Evolutionary conservation across 2,888 invertebrate species (phyloP), one percentile per base, ranked within the genome.

Genomic region (Pycnomerus fuliginosus): DNA sequence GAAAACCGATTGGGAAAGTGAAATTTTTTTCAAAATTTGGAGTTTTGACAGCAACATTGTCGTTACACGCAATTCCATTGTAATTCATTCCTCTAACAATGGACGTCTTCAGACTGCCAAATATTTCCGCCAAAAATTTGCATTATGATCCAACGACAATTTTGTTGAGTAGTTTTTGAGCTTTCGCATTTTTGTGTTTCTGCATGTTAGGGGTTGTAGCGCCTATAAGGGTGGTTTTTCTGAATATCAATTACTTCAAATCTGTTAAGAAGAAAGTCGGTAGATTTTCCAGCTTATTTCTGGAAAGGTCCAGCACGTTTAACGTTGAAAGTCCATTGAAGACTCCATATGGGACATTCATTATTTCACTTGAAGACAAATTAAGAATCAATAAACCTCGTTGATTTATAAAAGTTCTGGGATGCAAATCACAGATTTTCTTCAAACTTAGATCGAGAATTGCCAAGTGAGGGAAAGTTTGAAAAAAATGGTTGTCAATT

Each of bases 401-500:
- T 11, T 13, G 14, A 11, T 27, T 7, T 2, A 7, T 7, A 11
- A 27, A 27, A 13, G 14, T 13, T n/a, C 14, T 10, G 2, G 27
- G 27, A 27, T 27, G 7, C 12, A 27, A 13, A 13, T 27, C 7
- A 2, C 13, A 27, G 7, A 27, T 11, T 7, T n/a, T 27, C 3
- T 27, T 27, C 12, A 13, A 14, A 5, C 11, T 3, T 27, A 27
- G 10, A 10, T n/a, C 14, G 12, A 27, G 14, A n/a, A 13, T 7
- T 13, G 12, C 4, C 14, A 27, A 10, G 14, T 7, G 7, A n/a
- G 27, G 12, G 12, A 27, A 11, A 27, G 12, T 27, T 13, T 14
- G 14, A 27, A 27, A 27, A 27, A 27, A 12, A 27, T 14, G 14
- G 10, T 10, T 27, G 12, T 27, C 27, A 13, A 27, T 7, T 27